Evolutionary conservation across 2,888 invertebrate species (phyloP).

Genomic region (Nemotelus nigrinus): DNA sequence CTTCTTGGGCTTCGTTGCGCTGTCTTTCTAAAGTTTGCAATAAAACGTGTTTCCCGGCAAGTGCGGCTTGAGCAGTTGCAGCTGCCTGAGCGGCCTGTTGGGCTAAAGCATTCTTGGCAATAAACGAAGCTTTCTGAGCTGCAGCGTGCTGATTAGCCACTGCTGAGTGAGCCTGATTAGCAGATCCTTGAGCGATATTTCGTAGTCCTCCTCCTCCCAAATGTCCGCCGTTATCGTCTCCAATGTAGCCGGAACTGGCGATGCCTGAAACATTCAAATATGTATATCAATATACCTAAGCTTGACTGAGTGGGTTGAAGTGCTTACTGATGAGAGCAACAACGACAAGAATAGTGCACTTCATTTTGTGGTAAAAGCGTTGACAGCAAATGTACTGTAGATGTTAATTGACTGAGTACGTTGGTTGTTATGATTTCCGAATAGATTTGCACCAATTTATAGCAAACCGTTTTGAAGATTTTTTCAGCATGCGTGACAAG

Average conservation of each 20-base stretch:
- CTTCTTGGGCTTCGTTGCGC: constrained; percentile 73
- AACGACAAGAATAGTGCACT: background rate
- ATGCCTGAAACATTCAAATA: background rate
- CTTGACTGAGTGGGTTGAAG: background rate
- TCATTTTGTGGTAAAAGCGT: constrained; percentile 28
- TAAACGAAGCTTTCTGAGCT: constrained; percentile 72
- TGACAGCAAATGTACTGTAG: constrained; percentile 4
- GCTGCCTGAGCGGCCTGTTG: constrained; percentile 76
- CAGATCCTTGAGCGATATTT: constrained; percentile 78
- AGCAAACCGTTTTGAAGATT: background rate
- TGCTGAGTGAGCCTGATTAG: constrained; percentile 81
- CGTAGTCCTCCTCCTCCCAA: constrained; percentile 77
- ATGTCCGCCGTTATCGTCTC: constrained; percentile 31
- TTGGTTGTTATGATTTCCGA: constrained; percentile 20
- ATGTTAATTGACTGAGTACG: constrained; percentile 27
- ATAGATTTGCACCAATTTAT: constrained; percentile 15
- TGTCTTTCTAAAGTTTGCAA: constrained; percentile 74
- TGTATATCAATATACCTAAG: no score
- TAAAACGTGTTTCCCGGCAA: constrained; percentile 71
- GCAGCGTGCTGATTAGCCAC: constrained; percentile 78
- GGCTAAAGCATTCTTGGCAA: constrained; percentile 77
- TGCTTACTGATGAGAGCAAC: constrained; percentile 31
- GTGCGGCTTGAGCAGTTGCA: constrained; percentile 71
- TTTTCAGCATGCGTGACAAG: no score
- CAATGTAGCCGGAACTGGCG: constrained; percentile 27